Evolutionary conservation across 2,797 vertebrate genomes (phyloP), one percentile per base, ranked within the genome.

Genomic region (Paedocypris micromegethes): DNA sequence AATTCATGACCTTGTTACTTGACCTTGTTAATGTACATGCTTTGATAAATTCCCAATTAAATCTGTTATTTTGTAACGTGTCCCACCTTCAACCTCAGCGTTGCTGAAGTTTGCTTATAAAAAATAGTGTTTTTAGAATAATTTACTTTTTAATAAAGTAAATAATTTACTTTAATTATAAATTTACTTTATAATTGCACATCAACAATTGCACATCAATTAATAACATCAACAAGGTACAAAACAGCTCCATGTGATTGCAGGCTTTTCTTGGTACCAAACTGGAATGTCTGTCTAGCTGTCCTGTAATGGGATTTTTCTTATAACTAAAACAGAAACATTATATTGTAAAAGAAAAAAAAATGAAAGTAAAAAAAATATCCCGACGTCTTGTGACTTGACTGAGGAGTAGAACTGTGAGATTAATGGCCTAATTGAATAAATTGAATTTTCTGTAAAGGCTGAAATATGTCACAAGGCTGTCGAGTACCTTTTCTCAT

Each of bases 381-480:
- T 48, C 54, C 47, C 45, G 46, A 70, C 70, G 60, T 55, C 9
- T 63, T 6, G 23, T 58, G 3, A 37, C 58, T 54, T 47, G 63
- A 53, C 42, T 6, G 46, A 49, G 8, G 68, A 58, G 7, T 43
- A 51, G 65, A 54, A 61, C 73, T 49, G 50, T 64, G 69, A 71
- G 72, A 75, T 75, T 64, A 75, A 72, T 71, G 45, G 44, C 60
- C 60, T 72, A 73, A 76, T 72, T 79, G 62, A 75, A 72, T 74
- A 59, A 68, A 73, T 76, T 77, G 71, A 76, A 75, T 77, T 82
- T 64, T 59, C 66, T 68, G 64, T 69, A 80, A 77, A 73, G 61
- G 68, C 46, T 59, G 68, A 72, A 76, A 77, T 70, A 76, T 70
- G 77, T 74, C 72, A 78, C 48, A 5, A 64, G 57, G 57, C 62